Evolutionary conservation across 35 echinoderm and acorn worm species (phyloP), one percentile per base, ranked within the genome.

Genomic region (Stichopus chloronotus): DNA sequence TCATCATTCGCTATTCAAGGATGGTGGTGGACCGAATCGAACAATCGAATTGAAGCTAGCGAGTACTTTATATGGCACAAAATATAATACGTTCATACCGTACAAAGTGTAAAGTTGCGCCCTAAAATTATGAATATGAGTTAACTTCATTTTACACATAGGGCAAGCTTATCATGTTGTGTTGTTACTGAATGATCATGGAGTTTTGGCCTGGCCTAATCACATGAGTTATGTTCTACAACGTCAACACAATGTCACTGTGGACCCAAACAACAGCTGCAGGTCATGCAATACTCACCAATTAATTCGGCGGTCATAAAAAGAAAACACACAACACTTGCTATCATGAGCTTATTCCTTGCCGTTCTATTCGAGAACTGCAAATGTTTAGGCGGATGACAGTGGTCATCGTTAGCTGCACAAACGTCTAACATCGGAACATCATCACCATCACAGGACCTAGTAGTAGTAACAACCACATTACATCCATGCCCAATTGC

Each of bases 351-450:
- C 16, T 85, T 85, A 21, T 56, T 85, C 55, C 57, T 56, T 53
- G 82, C 82, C 20, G 17, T 85, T 85, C 22, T 85, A 23, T 85
- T 85, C 13, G 54, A 57, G n/a, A 21, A 8, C 9, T 85, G 82
- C 55, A 22, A 22, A 22, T 58, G 52, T 59, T 58, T 85, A 56
- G 82, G 57, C 4, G 82, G 56, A 58, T 85, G 82, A 58, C 82
- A 85, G 19, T 58, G 82, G 57, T 85, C 55, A 8, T 13, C 56
- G 25, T 54, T 30, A 24, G 22, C 24, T 10, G 82, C 82, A 85
- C 82, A 85, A 8, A 85, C 82, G 17, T 85, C 82, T 85, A 85
- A 23, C 82, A 85, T 85, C 9, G 82, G 82, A 57, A 85, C 82
- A 85, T 85, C 82, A 58, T 85, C 82, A 85, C 55, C 30, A 85